Evolutionary conservation across 2,888 invertebrate genomes (phyloP).

Genomic region (Sinodicranocentrus sp.): DNA sequence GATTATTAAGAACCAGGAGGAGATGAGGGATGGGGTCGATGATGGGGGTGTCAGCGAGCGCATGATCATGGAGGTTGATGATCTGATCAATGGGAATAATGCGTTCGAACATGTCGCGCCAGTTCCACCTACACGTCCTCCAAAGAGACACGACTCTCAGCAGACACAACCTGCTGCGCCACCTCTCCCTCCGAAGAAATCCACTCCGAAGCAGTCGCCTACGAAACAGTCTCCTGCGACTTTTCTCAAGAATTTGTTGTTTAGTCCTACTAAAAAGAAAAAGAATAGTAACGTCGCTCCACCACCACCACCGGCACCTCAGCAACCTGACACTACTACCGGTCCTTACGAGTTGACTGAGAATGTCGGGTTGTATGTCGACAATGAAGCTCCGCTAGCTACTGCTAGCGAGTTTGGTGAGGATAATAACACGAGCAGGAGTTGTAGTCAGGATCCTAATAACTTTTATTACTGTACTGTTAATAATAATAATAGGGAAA

Average conservation of each 20-base stretch:
- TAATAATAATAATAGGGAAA: slow-evolving; percentile 58
- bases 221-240: slow-evolving; percentile 40
- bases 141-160: slow-evolving; percentile 78
- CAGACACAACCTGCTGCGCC: slow-evolving; percentile 82
- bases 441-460: background rate
- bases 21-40: background rate
- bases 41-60: background rate
- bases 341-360: slow-evolving; percentile 81
- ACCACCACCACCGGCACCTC: slow-evolving; percentile 29
- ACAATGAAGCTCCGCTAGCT: slow-evolving; percentile 88
- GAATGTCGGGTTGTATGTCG: slow-evolving; percentile 91
- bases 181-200: slow-evolving; percentile 87
- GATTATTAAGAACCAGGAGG: slow-evolving; percentile 37
- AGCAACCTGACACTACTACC: slow-evolving; percentile 24
- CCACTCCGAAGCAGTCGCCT: slow-evolving; percentile 71
- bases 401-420: slow-evolving; percentile 94
- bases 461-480: slow-evolving; percentile 29
- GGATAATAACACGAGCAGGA: background rate
- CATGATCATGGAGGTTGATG: background rate
- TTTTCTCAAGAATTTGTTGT: slow-evolving; percentile 77
- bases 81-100: background rate
- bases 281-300: slow-evolving; percentile 33
- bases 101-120: too few species aligned
- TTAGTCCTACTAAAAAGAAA: slow-evolving; percentile 80
- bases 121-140: slow-evolving; percentile 77